A percentile compares a stretch with the other conserved stretches of the same genome.
Evolutionary conservation across 2,113 vertebrate genomes (phyloP).

Genomic region (Otocyon megalotis): DNA sequence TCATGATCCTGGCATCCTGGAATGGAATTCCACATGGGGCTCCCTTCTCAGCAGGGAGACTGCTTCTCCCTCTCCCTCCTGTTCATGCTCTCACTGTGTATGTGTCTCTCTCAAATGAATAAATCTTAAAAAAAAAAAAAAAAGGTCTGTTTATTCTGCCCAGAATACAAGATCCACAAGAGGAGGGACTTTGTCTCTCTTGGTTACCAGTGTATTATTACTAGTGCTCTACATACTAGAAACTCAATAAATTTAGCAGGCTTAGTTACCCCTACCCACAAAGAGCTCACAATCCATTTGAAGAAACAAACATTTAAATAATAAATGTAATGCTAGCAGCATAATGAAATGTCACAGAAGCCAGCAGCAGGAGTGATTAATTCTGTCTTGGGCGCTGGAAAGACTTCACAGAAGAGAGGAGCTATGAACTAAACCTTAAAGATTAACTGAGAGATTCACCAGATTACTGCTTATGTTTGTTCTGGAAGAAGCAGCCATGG

Average conservation of each 20-base stretch:
- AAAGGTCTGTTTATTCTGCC: not conserved
- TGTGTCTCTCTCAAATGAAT: too few species aligned
- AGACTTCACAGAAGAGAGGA: slow-evolving; percentile 40
- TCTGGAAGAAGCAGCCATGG: not conserved
- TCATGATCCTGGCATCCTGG: too few species aligned
- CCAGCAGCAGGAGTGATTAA: slow-evolving; percentile 31
- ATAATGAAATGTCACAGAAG: slow-evolving; percentile 3
- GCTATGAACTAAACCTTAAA: slow-evolving; percentile 22
- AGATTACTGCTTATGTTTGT: not conserved
- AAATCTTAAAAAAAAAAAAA: too few species aligned
- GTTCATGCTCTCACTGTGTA: too few species aligned
- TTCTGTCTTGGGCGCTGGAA: not conserved
- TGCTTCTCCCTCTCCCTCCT: too few species aligned
- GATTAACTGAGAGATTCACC: slow-evolving; percentile 12
- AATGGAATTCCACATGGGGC: too few species aligned
- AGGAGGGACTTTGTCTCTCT: not conserved
- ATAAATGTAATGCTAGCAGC: not conserved
- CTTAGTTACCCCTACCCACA: not conserved
- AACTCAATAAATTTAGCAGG: slow-evolving; percentile 15
- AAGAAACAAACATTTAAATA: not conserved
- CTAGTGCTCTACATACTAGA: not conserved
- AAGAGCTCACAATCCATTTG: not conserved
- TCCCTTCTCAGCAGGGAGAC: too few species aligned
- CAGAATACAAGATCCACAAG: not conserved
- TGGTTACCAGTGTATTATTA: not conserved